Base-by-base conservation (phyloP, 2,113 vertebrate genomes). In the Chaenogobius annularis region DNA sequence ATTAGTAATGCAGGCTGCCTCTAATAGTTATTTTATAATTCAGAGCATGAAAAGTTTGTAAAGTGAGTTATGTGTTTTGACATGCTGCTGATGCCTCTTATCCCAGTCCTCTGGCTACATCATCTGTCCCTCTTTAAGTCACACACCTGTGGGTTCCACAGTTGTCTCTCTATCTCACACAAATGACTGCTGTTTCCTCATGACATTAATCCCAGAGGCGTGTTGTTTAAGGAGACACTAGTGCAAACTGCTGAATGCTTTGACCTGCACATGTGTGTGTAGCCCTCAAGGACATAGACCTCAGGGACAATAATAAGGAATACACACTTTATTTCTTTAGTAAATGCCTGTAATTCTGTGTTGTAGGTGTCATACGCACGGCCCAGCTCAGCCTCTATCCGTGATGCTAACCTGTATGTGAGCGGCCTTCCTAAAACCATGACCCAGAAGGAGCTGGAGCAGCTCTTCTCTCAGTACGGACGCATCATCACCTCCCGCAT, bases 401-500 rank as follows among this genome's bases (percentile, higher is more conserved):
- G 98, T 87, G 98, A 99, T 87, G 98, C 98, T 8, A 99, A 99
- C 92, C 92, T 99, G 83, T 99, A 99, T 17, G 98, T 99, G 88
- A 99, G 98, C 79, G 98, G 98, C 88, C 96, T 99, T 90, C 98
- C 98, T 72, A 99, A 99, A 93, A 98, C 97, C 64, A 99, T 99
- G 97, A 98, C 96, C 91, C 98, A 99, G 94, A 99, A 99, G 89
- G 97, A 99, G 78, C 94, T 99, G 91, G 98, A 99, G 90, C 98
- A 99, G 91, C 95, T 99, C 82, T 99, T 99, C 92, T 99, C 98
- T 74, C 98, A 99, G 93, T 99, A 99, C 14, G 98, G 98, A 81
- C 97, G 98, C 88, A 99, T 99, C 94, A 99, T 99, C 95, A 99
- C 97, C 92, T 99, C 97, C 84, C 95, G 97, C 84, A 99, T 99